Conservation (phyloP, 2,888 invertebrate genomes). For the Apodemia duryi region DNA sequence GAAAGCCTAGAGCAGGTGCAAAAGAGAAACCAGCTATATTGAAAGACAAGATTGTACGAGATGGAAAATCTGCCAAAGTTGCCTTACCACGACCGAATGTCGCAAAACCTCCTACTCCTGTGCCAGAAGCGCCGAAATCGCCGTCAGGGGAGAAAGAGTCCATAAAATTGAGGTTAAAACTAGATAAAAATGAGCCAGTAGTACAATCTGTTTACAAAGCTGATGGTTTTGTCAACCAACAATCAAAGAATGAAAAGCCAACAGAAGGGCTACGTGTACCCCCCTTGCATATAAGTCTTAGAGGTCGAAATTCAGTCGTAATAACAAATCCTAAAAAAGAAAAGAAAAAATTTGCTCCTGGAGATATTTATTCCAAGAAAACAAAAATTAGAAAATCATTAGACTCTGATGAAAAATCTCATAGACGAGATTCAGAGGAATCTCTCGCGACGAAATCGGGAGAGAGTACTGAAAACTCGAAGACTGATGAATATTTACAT, state of each 20-base stretch:
- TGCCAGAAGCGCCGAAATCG: constrained; percentile 53
- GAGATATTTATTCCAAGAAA: constrained; percentile 75
- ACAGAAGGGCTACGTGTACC: constrained; percentile 87
- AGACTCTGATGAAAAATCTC: constrained; percentile 58
- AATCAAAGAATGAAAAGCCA: constrained; percentile 65
- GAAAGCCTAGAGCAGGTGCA: constrained; percentile 56
- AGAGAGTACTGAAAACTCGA: constrained; percentile 54
- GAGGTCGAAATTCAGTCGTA: constrained; percentile 91
- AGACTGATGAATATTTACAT: constrained; percentile 67
- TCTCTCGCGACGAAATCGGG: constrained; percentile 52
- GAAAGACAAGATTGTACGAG: constrained; percentile 64
- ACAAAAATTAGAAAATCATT: constrained; percentile 69
- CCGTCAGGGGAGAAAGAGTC: constrained; percentile 82
- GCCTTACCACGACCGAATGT: constrained; percentile 54
- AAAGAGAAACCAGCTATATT: constrained; percentile 65
- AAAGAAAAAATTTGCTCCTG: constrained; percentile 76
- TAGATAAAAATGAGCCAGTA: constrained; percentile 90
- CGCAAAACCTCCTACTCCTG: constrained; percentile 44
- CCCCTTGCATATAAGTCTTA: constrained; percentile 91
- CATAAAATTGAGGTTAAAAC: constrained; percentile 88
- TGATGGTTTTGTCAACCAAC: constrained; percentile 84
- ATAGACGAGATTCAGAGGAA: constrained; percentile 58
- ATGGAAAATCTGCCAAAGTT: constrained; percentile 62
- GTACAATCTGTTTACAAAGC: constrained; percentile 89
- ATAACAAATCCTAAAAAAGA: constrained; percentile 88